These are phyloP conservation scores for Andrena bicolor DNA, from an alignment of 2,888 invertebrate genomes.

Conservation along the genomic window DNA sequence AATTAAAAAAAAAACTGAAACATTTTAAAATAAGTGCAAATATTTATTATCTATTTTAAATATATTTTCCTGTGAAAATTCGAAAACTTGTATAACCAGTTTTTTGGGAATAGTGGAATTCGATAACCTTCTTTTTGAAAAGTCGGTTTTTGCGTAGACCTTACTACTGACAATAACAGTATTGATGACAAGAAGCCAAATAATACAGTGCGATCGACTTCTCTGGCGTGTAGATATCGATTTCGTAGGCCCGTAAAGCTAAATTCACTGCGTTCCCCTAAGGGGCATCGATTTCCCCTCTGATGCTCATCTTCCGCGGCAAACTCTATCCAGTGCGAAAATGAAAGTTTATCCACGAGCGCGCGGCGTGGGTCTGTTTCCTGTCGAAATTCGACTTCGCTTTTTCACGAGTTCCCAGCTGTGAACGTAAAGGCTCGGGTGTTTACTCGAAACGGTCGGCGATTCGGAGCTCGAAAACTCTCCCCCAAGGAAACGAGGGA, in stretches of 20 bases:
- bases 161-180: conserved; percentile 21
- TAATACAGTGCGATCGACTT: background rate
- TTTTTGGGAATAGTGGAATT: too few species aligned
- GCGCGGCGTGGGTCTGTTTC: background rate
- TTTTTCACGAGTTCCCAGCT: background rate
- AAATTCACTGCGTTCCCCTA: conserved; percentile 3
- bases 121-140: too few species aligned
- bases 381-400: background rate
- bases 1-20: too few species aligned
- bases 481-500: background rate
- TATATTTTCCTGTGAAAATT: too few species aligned
- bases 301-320: background rate
- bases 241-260: conserved; percentile 9
- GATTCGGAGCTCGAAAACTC: background rate
- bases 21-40: too few species aligned
- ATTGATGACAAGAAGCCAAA: conserved; percentile 23
- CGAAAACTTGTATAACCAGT: too few species aligned
- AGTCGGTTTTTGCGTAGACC: too few species aligned
- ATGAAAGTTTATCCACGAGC: conserved; percentile 10
- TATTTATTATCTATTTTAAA: too few species aligned
- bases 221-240: conserved; percentile 16
- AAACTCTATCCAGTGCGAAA: background rate
- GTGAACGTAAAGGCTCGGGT: background rate
- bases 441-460: conserved; percentile 24
- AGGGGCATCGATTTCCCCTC: conserved; percentile 4